phyloP scores from a whole-genome alignment of 2,888 invertebrate species.

The Coelinius sp. region DNA sequence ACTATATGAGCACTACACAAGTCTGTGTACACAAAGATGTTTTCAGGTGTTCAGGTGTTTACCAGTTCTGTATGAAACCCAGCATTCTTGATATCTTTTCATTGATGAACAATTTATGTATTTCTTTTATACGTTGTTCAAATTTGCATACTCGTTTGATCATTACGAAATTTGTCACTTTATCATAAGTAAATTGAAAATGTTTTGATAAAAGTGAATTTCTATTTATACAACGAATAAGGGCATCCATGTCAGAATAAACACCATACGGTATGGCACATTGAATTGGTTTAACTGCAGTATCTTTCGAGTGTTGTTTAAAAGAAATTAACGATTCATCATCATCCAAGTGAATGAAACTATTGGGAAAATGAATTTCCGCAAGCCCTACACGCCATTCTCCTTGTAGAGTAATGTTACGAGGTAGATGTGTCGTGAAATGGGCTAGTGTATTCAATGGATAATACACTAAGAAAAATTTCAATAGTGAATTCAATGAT shows the following conservation, averaged over 20 bases:
- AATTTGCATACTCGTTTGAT: not conserved
- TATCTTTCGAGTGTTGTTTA: too few species aligned
- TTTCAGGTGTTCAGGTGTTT: not conserved
- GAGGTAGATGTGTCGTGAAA: not conserved
- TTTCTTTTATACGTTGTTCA: not conserved
- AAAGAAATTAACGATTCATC: not conserved
- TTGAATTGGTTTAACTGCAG: too few species aligned
- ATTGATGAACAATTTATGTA: not conserved
- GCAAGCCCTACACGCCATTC: not conserved
- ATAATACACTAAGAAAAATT: too few species aligned
- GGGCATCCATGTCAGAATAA: not conserved
- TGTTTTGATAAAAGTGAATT: not conserved
- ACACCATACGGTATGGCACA: too few species aligned
- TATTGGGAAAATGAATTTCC: not conserved
- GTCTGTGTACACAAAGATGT: not conserved
- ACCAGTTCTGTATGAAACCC: not conserved
- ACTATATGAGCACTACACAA: not conserved
- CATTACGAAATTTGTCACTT: not conserved
- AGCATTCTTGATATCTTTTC: not conserved
- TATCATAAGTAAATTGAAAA: not conserved
- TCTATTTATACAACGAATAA: not conserved
- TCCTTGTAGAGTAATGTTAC: not conserved
- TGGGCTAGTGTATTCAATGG: not conserved
- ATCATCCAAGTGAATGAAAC: not conserved
- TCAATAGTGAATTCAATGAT: too few species aligned